A percentile compares a stretch with the other conserved stretches of the same genome.
Conservation (phyloP, 2,113 vertebrate species). For the Mirza zaza region DNA sequence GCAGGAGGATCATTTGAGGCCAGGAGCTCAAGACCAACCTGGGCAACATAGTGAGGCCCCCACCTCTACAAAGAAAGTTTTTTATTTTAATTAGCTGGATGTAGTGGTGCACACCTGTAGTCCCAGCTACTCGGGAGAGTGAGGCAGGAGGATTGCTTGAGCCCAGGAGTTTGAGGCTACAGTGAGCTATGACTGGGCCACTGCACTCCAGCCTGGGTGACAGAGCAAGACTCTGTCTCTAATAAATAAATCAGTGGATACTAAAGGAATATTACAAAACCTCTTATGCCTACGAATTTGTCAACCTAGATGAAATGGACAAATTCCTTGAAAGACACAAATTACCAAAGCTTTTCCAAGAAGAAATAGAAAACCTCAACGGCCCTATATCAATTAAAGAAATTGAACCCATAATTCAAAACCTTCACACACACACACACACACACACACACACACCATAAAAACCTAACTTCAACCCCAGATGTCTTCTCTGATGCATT, state of each 20-base stretch:
- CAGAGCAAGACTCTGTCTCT: no score
- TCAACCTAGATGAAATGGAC: neutral
- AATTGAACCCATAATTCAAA: slow-evolving; percentile 10
- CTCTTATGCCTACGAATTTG: neutral
- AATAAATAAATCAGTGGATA: neutral
- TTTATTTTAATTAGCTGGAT: no score
- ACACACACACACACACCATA: neutral
- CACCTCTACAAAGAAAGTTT: no score
- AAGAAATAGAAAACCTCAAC: neutral
- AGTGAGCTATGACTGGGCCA: no score
- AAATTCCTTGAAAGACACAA: neutral
- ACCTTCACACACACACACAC: neutral
- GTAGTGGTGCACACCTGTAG: no score
- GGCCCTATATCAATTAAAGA: neutral
- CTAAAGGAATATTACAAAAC: neutral
- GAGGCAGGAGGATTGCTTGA: no score
- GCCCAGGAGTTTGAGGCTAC: no score
- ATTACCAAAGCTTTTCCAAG: neutral
- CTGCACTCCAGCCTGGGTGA: no score
- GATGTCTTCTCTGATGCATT: neutral
- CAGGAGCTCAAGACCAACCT: no score
- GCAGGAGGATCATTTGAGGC: no score
- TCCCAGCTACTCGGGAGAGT: no score
- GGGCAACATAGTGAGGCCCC: no score
- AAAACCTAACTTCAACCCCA: neutral